phyloP scores from a whole-genome alignment of 2,113 vertebrate genomes.

The Tyto alba region DNA sequence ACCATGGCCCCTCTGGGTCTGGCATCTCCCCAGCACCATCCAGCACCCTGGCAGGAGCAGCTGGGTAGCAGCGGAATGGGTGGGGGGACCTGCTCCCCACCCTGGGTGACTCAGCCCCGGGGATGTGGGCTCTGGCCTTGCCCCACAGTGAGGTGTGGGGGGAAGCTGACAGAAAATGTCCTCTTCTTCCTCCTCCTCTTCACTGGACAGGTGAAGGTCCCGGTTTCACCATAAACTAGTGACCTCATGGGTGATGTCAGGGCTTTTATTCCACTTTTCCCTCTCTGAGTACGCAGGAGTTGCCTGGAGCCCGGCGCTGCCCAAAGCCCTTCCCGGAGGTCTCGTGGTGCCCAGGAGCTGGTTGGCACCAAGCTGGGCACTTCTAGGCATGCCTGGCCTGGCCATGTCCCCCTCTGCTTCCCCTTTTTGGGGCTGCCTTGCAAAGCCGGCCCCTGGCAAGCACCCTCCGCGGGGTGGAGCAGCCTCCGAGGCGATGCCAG shows the following conservation, averaged over 20 bases:
- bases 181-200: not conserved
- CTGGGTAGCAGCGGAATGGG: not conserved
- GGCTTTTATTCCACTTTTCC: not conserved
- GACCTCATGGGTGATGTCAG: not conserved
- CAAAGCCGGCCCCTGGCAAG: not conserved
- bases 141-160: fast-evolving
- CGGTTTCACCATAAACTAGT: fast-evolving
- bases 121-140: not conserved
- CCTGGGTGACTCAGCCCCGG: not conserved
- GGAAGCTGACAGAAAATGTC: not conserved
- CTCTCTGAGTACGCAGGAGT: fast-evolving
- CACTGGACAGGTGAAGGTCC: fast-evolving
- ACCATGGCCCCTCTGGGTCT: fast-evolving
- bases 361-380: fast-evolving
- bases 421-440: not conserved
- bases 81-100: fast-evolving
- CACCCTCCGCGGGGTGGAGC: fast-evolving
- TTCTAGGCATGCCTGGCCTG: not conserved
- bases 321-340: not conserved
- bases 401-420: not conserved
- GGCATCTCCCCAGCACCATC: not conserved
- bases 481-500: fast-evolving
- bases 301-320: fast-evolving
- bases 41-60: not conserved
- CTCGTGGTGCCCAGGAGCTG: not conserved